phyloP scores from a whole-genome alignment of 2,888 invertebrate genomes.

The Drosophila barbarae region DNA sequence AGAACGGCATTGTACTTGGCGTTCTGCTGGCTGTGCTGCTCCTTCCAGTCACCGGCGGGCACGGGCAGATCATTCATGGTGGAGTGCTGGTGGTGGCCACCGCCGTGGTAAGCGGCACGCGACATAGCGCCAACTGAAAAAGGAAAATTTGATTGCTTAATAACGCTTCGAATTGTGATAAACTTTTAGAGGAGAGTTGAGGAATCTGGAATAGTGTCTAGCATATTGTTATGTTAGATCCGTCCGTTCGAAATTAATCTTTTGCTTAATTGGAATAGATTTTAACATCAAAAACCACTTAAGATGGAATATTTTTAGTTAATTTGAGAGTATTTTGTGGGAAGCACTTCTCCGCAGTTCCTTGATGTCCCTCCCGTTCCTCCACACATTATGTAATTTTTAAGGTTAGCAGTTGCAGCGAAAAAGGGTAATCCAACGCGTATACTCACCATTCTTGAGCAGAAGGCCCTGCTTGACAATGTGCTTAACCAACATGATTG shows the following conservation, averaged over 20 bases:
- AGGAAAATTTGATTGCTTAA: too few relatives aligned
- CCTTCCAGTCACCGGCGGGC: slow-evolving; percentile 88
- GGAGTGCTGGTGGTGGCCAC: slow-evolving; percentile 62
- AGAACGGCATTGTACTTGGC: slow-evolving; percentile 85
- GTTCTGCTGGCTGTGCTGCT: slow-evolving; percentile 84
- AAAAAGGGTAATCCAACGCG: not conserved
- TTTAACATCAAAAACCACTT: not conserved
- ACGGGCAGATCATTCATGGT: slow-evolving; percentile 89
- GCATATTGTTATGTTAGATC: not conserved
- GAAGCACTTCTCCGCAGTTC: not conserved
- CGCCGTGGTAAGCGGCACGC: slow-evolving; percentile 76
- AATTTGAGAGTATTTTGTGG: not conserved
- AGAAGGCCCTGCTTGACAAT: slow-evolving; percentile 74
- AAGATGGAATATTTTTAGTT: not conserved
- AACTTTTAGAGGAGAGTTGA: too few relatives aligned
- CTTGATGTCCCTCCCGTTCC: slow-evolving; percentile 14
- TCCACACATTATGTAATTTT: slow-evolving; percentile 76
- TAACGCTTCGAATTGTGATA: not conserved
- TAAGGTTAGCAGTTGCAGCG: slow-evolving; percentile 59
- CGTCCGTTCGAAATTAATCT: not conserved
- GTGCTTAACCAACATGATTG: slow-evolving; percentile 77
- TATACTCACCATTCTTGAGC: slow-evolving; percentile 73
- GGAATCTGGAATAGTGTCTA: too few relatives aligned
- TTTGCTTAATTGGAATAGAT: not conserved
- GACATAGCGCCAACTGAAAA: slow-evolving; percentile 74